Evolutionary conservation across 2,113 vertebrate species (phyloP).

Genomic region (Pseudonaja textilis): DNA sequence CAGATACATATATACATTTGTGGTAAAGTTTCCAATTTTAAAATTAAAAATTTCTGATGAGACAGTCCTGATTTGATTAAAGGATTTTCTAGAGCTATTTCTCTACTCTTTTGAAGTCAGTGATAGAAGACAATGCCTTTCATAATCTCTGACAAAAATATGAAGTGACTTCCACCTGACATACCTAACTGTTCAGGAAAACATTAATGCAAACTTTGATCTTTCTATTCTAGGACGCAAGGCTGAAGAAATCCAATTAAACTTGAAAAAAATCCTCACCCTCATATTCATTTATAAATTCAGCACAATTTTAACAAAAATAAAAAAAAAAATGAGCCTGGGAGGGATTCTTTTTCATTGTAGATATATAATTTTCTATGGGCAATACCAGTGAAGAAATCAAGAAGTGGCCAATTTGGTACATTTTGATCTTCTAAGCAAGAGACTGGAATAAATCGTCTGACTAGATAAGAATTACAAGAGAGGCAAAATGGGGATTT

Average conservation of each 20-base stretch:
- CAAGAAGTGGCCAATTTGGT: background rate
- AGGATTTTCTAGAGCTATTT: constrained; percentile 28
- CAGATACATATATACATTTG: fast-evolving
- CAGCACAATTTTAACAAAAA: constrained; percentile 17
- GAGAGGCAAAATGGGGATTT: background rate
- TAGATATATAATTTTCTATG: background rate
- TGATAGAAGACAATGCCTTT: constrained; percentile 41
- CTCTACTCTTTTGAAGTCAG: constrained; percentile 26
- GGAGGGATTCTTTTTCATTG: background rate
- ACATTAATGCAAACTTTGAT: constrained; percentile 46
- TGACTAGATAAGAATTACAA: background rate
- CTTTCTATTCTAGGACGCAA: constrained; percentile 31
- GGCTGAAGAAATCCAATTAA: background rate
- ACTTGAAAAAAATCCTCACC: background rate
- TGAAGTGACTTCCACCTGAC: constrained; percentile 47
- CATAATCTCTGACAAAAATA: background rate
- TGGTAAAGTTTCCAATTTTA: background rate
- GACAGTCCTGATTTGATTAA: constrained; percentile 4
- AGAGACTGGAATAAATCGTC: background rate
- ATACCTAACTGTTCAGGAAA: constrained; percentile 27
- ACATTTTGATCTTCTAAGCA: background rate
- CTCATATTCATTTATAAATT: constrained; percentile 20
- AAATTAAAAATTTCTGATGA: constrained; percentile 21
- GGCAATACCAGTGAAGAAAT: background rate
- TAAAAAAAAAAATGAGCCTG: background rate